Evolutionary conservation across 2,797 vertebrate genomes (phyloP).

Genomic region (Pyrocephalus nanus): DNA sequence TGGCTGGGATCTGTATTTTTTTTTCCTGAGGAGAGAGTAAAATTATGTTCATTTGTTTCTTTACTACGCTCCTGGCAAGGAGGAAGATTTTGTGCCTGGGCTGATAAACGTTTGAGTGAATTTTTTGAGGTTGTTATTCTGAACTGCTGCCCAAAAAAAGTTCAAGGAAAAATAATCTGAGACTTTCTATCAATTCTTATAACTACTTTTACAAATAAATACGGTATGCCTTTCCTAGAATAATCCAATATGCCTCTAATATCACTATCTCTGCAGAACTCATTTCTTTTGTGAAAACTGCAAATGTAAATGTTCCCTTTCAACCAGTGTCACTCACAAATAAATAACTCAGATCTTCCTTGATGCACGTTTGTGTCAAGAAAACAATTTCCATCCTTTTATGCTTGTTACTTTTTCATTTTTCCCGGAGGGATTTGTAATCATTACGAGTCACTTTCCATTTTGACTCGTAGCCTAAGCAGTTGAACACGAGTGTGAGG

Average conservation of each 20-base stretch:
- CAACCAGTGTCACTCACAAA: not conserved
- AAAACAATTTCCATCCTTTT: not conserved
- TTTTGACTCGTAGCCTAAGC: slow-evolving; percentile 20
- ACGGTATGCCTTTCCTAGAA: not conserved
- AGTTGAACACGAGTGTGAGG: not conserved
- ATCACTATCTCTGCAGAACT: not conserved
- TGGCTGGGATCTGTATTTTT: not conserved
- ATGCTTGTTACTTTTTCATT: slow-evolving; percentile 1
- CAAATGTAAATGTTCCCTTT: not conserved
- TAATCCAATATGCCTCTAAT: not conserved
- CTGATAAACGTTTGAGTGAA: not conserved
- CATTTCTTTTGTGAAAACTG: not conserved
- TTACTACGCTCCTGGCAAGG: not conserved
- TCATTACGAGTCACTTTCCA: not conserved
- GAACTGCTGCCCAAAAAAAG: not conserved
- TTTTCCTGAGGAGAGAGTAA: slow-evolving; percentile 15
- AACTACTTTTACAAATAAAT: not conserved
- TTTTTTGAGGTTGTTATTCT: slow-evolving; percentile 10
- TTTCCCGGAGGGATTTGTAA: slow-evolving; percentile 23
- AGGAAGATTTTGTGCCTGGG: not conserved
- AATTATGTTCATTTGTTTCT: slow-evolving; percentile 10
- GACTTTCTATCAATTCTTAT: not conserved
- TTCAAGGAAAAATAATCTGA: not conserved
- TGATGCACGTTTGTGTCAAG: not conserved
- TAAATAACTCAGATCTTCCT: not conserved